Base-by-base conservation (phyloP, 2,797 vertebrate genomes). In the Parauchenoglanis ngamensis region DNA sequence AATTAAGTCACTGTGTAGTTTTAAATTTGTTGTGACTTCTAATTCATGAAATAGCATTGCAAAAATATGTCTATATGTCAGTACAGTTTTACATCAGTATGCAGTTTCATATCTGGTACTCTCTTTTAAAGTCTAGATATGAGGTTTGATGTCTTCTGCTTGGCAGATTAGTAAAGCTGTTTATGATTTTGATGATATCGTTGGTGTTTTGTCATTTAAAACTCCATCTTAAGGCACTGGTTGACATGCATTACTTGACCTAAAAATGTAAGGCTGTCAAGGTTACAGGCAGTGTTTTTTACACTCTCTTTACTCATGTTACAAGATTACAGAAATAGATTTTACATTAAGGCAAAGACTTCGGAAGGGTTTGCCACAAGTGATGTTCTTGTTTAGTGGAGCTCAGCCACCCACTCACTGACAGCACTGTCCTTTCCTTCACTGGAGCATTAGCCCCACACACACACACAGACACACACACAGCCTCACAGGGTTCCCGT, bases 401-500 rank as follows among this genome's bases (percentile, higher is more conserved):
- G 10, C n/a, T 72, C 44, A 35, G 25, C 83, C 76, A 31, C 75
- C 80, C 84, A 82, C 82, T 88, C 81, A 67, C 25, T 86, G 75
- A 75, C 44, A 86, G 76, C 75, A 44, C 73, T 80, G 54, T 73
- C 28, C 46, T 80, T 49, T 84, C 28, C 56, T 72, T 88, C 10
- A 59, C 11, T 65, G 12, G 40, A 84, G 61, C 63, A 44, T 65
- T 63, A 68, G 57, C 63, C 49, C 85, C 86, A 72, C 56, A 44
- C 40, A 40, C 57, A 76, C 49, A 89, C 86, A 83, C 44, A 56
- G n/a, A 77, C 54, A 11, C 59, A 25, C 21, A 56, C 12, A 49
- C 25, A 65, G 40, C 2, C 54, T 77, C 56, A 85, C 83, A 89
- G 78, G 89, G 68, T 77, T 88, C 59, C 65, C 56, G 73, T 89